These are phyloP conservation scores for Ditula angustiorana DNA, from an alignment of 2,888 invertebrate species.

Conservation along the genomic window DNA sequence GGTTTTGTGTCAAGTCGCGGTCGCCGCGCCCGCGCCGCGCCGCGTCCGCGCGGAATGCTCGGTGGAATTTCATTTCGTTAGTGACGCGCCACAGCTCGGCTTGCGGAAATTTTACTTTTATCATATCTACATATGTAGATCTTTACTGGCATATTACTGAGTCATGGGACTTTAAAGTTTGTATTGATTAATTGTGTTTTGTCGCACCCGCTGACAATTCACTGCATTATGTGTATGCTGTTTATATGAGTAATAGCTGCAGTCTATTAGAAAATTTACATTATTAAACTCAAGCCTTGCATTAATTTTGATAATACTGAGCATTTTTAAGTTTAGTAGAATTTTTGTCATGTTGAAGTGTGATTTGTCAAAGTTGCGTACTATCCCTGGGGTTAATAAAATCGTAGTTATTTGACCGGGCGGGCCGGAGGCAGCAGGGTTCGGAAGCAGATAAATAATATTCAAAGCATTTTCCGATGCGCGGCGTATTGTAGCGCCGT, in stretches of 20 bases:
- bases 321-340: background rate
- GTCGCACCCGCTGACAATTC: too few relatives aligned
- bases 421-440: conserved; percentile 37
- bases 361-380: conserved; percentile 5
- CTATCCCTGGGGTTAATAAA: conserved; percentile 33
- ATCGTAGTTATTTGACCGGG: conserved; percentile 36
- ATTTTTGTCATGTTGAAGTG: background rate
- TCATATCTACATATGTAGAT: conserved; percentile 32
- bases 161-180: background rate
- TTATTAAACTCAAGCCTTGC: too few relatives aligned
- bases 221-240: too few relatives aligned
- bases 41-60: conserved; percentile 63
- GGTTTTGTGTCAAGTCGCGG: conserved; percentile 52
- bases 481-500: conserved; percentile 57
- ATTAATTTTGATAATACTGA: background rate
- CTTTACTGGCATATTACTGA: background rate
- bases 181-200: background rate
- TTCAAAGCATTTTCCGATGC: conserved; percentile 62
- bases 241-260: too few relatives aligned
- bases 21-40: conserved; percentile 54
- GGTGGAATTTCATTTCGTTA: conserved; percentile 82
- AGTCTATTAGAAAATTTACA: too few relatives aligned
- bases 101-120: conserved; percentile 54
- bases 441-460: conserved; percentile 60
- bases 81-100: conserved; percentile 60